Evolutionary conservation across 1,140 invertebrate genomes (phyloP).

Genomic region (Drosophila melanogaster): Release_6_plus_ISO1_MT NC_004354.4:15121001-15121500

Average conservation of each 20-base stretch:
- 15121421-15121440: slow-evolving; percentile 34
- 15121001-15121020: background rate
- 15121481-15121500: slow-evolving; percentile 12
- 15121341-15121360: slow-evolving; percentile 54
- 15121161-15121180: slow-evolving; percentile 28
- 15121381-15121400: slow-evolving; percentile 62
- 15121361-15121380: slow-evolving; percentile 63
- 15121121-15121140: slow-evolving; percentile 22
- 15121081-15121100: slow-evolving; percentile 13
- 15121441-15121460: background rate
- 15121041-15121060: slow-evolving; percentile 5
- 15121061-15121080: slow-evolving; percentile 5
- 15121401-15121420: slow-evolving; percentile 62
- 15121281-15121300: slow-evolving; percentile 1
- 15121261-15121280: slow-evolving; percentile 40
- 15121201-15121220: slow-evolving; percentile 25
- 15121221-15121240: slow-evolving; percentile 24
- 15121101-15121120: background rate
- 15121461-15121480: background rate
- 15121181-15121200: slow-evolving; percentile 18
- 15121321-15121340: slow-evolving; percentile 22
- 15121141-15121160: slow-evolving; percentile 39
- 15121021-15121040: background rate
- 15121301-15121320: slow-evolving; percentile 1
- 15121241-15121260: slow-evolving; percentile 63